Conservation (phyloP, 2,113 vertebrate species). For the Microtus pennsylvanicus region DNA sequence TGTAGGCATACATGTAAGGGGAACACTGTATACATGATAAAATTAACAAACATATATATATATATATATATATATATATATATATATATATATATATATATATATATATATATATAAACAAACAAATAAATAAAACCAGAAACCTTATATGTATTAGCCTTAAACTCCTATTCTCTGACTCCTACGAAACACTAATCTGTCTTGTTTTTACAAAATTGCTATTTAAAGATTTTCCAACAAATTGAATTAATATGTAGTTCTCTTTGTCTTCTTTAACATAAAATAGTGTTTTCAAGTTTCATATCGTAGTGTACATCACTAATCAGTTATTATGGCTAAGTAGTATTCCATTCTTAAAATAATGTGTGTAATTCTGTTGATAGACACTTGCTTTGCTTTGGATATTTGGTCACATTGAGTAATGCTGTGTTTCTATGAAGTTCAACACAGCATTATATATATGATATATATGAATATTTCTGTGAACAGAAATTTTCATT, state of each 20-base stretch:
- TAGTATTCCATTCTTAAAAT: not conserved
- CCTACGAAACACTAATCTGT: slow-evolving; percentile 2
- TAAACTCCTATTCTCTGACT: not conserved
- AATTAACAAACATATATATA: not conserved
- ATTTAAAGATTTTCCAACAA: not conserved
- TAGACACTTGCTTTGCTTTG: slow-evolving; percentile 6
- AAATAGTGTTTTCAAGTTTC: not conserved
- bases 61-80: too few species aligned
- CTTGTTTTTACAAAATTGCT: slow-evolving; percentile 8
- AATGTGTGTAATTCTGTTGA: not conserved
- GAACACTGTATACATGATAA: too few species aligned
- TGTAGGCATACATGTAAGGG: too few species aligned
- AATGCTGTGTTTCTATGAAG: not conserved
- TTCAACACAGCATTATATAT: not conserved
- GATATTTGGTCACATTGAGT: not conserved
- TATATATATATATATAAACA: too few species aligned
- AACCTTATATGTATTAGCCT: not conserved
- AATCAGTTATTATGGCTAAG: not conserved
- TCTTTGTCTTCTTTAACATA: slow-evolving; percentile 26
- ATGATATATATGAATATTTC: not conserved
- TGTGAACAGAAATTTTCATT: not conserved
- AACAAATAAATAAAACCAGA: not conserved
- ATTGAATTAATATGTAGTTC: not conserved
- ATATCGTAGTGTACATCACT: not conserved
- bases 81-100: too few species aligned